Evolutionary conservation across 2,797 vertebrate genomes (phyloP).

Genomic region (Pterois miles): DNA sequence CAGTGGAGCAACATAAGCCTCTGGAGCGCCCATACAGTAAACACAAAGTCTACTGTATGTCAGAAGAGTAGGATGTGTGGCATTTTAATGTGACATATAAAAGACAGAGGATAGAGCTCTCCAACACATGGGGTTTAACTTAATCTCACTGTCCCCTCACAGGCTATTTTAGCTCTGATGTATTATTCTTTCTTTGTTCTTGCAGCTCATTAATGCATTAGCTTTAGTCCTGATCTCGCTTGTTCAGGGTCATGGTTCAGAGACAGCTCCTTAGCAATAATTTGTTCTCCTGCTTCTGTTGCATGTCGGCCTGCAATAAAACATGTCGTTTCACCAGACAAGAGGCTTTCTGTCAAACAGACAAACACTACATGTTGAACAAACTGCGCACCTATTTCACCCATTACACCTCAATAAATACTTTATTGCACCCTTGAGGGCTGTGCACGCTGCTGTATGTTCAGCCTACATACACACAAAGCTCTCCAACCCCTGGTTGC

Average conservation of each 20-base stretch:
- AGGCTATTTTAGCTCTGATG: conserved; percentile 5
- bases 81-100: conserved; percentile 23
- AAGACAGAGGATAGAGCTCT: conserved; percentile 5
- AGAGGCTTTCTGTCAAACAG: conserved; percentile 27
- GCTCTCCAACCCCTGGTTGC: neutral
- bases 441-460: conserved; percentile 26
- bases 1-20: conserved; percentile 55
- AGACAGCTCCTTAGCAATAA: conserved; percentile 12
- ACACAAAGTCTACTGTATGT: conserved; percentile 13
- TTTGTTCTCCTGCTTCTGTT: conserved; percentile 30
- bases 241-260: conserved; percentile 41
- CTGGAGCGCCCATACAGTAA: conserved; percentile 13
- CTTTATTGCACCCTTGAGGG: conserved; percentile 41
- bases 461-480: conserved; percentile 29
- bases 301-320: neutral
- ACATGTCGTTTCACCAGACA: neutral
- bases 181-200: conserved; percentile 19
- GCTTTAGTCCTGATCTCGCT: conserved; percentile 28
- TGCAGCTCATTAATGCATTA: conserved; percentile 43
- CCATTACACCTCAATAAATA: conserved; percentile 52
- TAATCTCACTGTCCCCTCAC: neutral
- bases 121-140: conserved; percentile 7
- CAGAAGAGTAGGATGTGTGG: neutral
- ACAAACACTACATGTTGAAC: conserved; percentile 31
- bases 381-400: conserved; percentile 33